Base-by-base conservation (phyloP, 2,888 invertebrate genomes). In the Ophioninae sp. region DNA sequence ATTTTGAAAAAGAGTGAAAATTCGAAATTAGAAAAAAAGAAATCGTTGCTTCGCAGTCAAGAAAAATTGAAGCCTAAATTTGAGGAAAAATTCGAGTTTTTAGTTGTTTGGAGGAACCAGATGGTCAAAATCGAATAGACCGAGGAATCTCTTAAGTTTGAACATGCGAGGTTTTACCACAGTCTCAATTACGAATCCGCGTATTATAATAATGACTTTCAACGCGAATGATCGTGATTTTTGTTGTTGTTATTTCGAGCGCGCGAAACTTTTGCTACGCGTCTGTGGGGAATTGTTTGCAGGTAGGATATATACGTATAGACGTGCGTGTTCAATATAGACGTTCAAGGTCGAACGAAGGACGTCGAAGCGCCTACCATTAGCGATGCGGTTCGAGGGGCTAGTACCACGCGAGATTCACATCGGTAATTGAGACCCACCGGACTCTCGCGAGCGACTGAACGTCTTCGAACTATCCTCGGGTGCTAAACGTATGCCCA, bases 291-390 rank as follows among this genome's bases (percentile, higher is more conserved):
- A 30, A 30, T 30, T 30, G 30, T 30, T 30, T 30, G 30, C 30
- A 64, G 77, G 63, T 73, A n/a, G n/a, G n/a, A n/a, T n/a, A n/a
- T n/a, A 71, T 58, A 79, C 73, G 77, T 83, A 59, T 6, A n/a
- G 77, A 73, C 78, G 69, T 51, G 76, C 67, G 74, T 72, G 76
- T 77, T 83, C 64, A 79, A 82, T 74, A 79, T 86, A 84, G 76
- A 78, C 77, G 81, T 58, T 84, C 88, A 88, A 88, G 88, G 88
- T 83, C 88, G 85, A 78, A 79, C 73, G 85, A 88, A 88, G 88
- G 88, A 86, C 88, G 85, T 69, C 63, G 22, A 68, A 20, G 77
- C 37, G 78, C 58, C 72, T 72, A 65, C 41, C 39, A 78, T 77
- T 73, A 68, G 72, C 61, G 67, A 68, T 69, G 77, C 9, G 71